These are phyloP conservation scores for Brachionus asplanchnoidis DNA, from an alignment of 1,140 invertebrate genomes.

Conservation along the genomic window DNA sequence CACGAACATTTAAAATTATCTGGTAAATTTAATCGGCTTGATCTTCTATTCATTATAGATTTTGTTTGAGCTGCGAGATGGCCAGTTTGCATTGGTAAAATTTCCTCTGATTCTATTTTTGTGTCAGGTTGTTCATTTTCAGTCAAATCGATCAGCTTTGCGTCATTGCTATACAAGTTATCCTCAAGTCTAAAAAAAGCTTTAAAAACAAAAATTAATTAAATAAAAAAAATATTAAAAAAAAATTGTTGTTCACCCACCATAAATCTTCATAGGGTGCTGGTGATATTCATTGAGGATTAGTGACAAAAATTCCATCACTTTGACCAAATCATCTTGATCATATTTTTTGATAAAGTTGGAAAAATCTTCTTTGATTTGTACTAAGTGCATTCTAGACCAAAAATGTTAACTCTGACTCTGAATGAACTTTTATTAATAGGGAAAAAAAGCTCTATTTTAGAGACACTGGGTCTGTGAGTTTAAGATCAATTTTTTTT, in stretches of 20 bases:
- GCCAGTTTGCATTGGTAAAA: background rate
- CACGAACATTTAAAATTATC: too few relatives aligned
- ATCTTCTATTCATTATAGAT: too few relatives aligned
- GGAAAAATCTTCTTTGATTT: constrained; percentile 8
- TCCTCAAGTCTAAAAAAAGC: background rate
- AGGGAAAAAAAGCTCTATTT: background rate
- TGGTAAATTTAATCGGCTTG: too few relatives aligned
- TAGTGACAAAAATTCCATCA: background rate
- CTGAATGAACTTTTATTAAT: constrained; percentile 45
- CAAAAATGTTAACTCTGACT: constrained; percentile 47
- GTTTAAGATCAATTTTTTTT: constrained; percentile 13
- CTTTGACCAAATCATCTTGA: background rate
- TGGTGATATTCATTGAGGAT: background rate
- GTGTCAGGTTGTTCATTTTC: background rate
- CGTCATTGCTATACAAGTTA: background rate
- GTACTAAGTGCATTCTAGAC: constrained; percentile 44
- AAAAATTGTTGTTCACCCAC: background rate
- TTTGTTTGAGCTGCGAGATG: too few relatives aligned
- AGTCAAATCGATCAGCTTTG: background rate
- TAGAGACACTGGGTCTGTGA: background rate
- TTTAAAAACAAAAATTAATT: background rate
- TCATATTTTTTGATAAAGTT: background rate
- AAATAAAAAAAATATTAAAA: background rate
- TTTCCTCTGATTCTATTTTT: background rate
- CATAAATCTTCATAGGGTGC: background rate